Conservation (phyloP, 2,888 invertebrate genomes). For the Leucophenga montana region DNA sequence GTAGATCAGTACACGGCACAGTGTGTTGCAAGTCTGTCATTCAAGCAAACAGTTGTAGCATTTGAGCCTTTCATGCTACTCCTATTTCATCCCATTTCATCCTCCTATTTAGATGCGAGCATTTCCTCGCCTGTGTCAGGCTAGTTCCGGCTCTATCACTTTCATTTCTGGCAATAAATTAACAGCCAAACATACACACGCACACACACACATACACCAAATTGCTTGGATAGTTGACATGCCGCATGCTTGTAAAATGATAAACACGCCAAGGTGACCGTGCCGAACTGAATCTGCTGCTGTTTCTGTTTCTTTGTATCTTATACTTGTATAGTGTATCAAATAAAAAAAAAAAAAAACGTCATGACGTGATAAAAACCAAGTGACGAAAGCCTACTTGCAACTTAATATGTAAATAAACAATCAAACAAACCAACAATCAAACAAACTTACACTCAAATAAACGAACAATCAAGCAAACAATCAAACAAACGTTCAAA, state of each 20-base stretch:
- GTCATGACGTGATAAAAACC: too few species aligned
- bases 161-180: constrained; percentile 64
- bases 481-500: too few species aligned
- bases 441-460: too few species aligned
- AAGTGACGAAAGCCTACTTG: too few species aligned
- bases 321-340: neutral
- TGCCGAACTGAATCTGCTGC: neutral
- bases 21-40: constrained; percentile 1
- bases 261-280: constrained; percentile 18
- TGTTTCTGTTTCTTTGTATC: neutral
- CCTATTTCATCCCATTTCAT: too few species aligned
- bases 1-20: neutral
- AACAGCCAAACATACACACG: constrained; percentile 48
- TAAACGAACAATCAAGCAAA: too few species aligned
- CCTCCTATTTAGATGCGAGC: neutral
- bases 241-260: constrained; percentile 11
- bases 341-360: too few species aligned
- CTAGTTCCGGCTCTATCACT: constrained; percentile 63
- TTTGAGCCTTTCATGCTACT: too few species aligned
- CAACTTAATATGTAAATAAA: too few species aligned
- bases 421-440: too few species aligned
- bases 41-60: constrained; percentile 1
- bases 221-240: neutral
- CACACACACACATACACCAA: constrained; percentile 33
- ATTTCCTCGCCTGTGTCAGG: constrained; percentile 20